Evolutionary conservation across 2,888 invertebrate species (phyloP), one percentile per base, ranked within the genome.

Genomic region (Aporophyla nigra): DNA sequence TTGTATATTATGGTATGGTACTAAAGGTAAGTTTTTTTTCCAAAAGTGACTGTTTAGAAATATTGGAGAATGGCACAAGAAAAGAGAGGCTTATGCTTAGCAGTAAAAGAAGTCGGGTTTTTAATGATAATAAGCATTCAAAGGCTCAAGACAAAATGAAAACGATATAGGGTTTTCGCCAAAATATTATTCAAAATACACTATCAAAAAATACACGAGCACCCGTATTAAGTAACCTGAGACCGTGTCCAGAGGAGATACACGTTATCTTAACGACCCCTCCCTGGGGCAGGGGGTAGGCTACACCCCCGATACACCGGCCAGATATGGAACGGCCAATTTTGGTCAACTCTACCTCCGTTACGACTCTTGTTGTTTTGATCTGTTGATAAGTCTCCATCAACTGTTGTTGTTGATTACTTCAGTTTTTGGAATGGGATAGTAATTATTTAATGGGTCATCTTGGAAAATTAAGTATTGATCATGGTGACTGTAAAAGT

Each of bases 201-300:
- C 12, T 66, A 67, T 68, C 74, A 74, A 84, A 78, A 80, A 84
- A 65, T 74, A 81, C 82, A 81, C 58, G 51, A 81, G 74, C 91
- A 82, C 86, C 93, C 88, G 88, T 91, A 92, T 93, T 91, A 93
- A 86, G 95, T 91, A 93, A 94, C 94, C 94, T 92, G 93, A 88
- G 85, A 93, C 91, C 85, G 86, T 91, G 95, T 95, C 95, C 95
- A 94, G 92, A 90, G 89, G 86, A 89, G 90, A 93, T 95, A 95
- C 94, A 94, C 92, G 93, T 96, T 96, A 96, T 96, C 96, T 96
- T 94, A 96, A 96, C 95, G 93, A 93, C 93, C 92, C 90, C 91
- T 90, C 84, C 85, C 85, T 75, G 53, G 80, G 76, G 76, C 40
- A 70, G 76, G 76, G 83, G 76, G 69, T 78, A 71, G 74, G 76